These are phyloP conservation scores for Clarias magur DNA, from an alignment of 2,113 vertebrate species.

Conservation along the genomic window DNA sequence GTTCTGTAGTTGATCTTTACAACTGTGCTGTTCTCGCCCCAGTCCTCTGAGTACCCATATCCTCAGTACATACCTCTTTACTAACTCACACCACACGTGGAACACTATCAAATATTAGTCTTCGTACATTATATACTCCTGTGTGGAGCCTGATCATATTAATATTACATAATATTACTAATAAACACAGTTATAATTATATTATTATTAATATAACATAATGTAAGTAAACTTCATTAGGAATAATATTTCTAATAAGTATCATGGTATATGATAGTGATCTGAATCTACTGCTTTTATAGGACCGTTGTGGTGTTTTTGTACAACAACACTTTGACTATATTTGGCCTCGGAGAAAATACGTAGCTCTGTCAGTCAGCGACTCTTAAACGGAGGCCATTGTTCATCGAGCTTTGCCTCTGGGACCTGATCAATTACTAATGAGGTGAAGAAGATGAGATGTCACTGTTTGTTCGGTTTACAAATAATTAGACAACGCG, in stretches of 20 bases:
- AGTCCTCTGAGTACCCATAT: constrained; percentile 19
- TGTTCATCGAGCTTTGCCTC: constrained; percentile 26
- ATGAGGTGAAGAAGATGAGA: constrained; percentile 39
- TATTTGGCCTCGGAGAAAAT: not conserved
- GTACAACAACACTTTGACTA: not conserved
- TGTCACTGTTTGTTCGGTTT: constrained; percentile 35
- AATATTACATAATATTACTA: no score
- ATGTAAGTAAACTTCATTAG: no score
- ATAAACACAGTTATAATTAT: no score
- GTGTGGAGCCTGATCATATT: not conserved
- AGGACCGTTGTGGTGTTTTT: no score
- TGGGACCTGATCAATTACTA: constrained; percentile 49
- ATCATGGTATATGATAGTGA: no score
- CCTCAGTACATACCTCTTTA: constrained; percentile 3
- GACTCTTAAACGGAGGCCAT: constrained; percentile 27
- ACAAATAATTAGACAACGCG: constrained; percentile 39
- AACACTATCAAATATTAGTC: constrained; percentile 22
- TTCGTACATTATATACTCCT: constrained; percentile 11
- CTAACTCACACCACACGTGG: constrained; percentile 34
- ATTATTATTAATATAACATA: not conserved
- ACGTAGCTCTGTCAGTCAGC: not conserved
- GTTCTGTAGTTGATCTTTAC: constrained; percentile 43
- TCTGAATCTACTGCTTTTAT: not conserved
- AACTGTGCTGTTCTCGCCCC: constrained; percentile 8
- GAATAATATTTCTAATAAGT: not conserved